Base-by-base conservation (phyloP, 2,113 vertebrate genomes). In the Cinclus cinclus region DNA sequence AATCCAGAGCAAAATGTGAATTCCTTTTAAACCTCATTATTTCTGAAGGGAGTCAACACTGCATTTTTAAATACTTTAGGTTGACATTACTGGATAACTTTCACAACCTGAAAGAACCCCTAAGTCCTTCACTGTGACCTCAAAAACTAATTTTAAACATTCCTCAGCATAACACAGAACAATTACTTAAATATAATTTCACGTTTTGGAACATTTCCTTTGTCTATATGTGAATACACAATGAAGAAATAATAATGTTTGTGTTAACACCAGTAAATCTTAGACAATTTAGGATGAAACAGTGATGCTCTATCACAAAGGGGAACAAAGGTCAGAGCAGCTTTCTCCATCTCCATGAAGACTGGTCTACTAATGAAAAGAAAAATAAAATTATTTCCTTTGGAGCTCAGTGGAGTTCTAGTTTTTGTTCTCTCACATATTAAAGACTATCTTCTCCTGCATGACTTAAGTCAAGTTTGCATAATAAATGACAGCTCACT, bases 291-390 rank as follows among this genome's bases (percentile, higher is more conserved):
- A 68, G 9, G 86, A 92, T 58, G 58, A 84, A 83, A 92, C 19
- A 92, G 81, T 74, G 68, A 50, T 10, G 8, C 64, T 96, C 75
- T 77, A 39, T 77, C 65, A 93, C 47, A 65, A 5, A 14, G 76
- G 39, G 86, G 89, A 89, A 74, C 52, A 94, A 95, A 92, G 86
- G 91, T 93, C 95, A 97, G 31, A 71, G 53, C 23, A 70, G 62
- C 75, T 90, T 96, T 85, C 63, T 84, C 71, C 70, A 78, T 62
- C 62, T 50, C 37, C n/a, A 68, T 14, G 52, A 95, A 95, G 65
- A 80, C 44, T 31, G 27, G 42, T 69, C n/a, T 63, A 28, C 52
- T 83, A 58, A 90, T 1, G 2, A 47, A 88, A 86, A 85, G 56
- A 39, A 85, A 91, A 87, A 65, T 53, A 89, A 59, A 52, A 50